These are phyloP conservation scores for Pediacus dermestoides DNA, from an alignment of 2,888 invertebrate species.

Conservation along the genomic window DNA sequence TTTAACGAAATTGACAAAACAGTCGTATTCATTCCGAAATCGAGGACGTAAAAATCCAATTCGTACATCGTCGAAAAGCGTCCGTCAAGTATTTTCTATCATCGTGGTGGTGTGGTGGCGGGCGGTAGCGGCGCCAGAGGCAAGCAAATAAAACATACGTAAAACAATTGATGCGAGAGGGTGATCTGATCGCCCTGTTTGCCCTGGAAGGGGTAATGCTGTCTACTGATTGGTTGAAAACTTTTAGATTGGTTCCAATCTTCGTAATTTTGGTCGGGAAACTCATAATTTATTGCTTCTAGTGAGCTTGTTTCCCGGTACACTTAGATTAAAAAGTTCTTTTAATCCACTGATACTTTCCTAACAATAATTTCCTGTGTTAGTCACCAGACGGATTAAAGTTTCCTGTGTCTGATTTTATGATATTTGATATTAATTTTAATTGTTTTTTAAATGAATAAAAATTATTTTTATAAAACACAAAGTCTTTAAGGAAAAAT, in stretches of 20 bases:
- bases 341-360: background rate
- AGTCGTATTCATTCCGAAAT: slow-evolving; percentile 10
- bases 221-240: slow-evolving; percentile 46
- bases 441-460: too few relatives aligned
- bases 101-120: slow-evolving; percentile 20
- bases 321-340: slow-evolving; percentile 22
- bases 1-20: too few relatives aligned
- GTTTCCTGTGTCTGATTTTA: too few relatives aligned
- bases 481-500: too few relatives aligned
- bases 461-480: too few relatives aligned
- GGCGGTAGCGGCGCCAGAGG: slow-evolving; percentile 34
- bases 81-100: too few relatives aligned
- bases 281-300: slow-evolving; percentile 46
- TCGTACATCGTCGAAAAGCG: slow-evolving; percentile 16
- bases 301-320: slow-evolving; percentile 39
- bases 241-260: slow-evolving; percentile 48
- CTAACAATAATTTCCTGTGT: slow-evolving; percentile 4
- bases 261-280: slow-evolving; percentile 48
- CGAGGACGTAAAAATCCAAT: slow-evolving; percentile 14
- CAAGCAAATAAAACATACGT: slow-evolving; percentile 39
- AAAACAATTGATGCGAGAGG: slow-evolving; percentile 41
- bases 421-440: too few relatives aligned
- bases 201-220: slow-evolving; percentile 38
- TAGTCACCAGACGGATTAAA: background rate
- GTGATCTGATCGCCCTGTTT: slow-evolving; percentile 18